Evolutionary conservation across 2,113 vertebrate genomes (phyloP), one percentile per base, ranked within the genome.

Genomic region (Lanius ludovicianus): DNA sequence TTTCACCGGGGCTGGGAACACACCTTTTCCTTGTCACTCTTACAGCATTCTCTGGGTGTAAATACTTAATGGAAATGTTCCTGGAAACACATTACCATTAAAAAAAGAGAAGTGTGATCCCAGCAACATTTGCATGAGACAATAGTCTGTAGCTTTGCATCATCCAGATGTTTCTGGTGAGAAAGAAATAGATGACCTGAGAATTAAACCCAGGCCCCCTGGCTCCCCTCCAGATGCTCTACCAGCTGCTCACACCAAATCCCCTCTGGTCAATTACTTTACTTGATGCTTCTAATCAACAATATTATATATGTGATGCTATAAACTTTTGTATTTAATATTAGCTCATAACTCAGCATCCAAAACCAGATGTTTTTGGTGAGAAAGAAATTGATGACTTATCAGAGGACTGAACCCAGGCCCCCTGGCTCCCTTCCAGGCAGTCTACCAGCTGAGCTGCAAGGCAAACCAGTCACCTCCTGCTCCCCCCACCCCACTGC

Each of bases 321-420:
- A 98, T 98, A 98, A 98, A 98, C 97, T 96, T 97, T 98, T 98
- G 97, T 97, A 97, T 96, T 98, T 97, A 97, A 98, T 98, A 98
- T 98, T 98, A 98, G 98, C 97, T 98, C 98, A 98, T 98, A 98
- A 98, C 93, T 98, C 98, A 98, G 95, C 95, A 95, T 95, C 97
- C 97, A 59, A 95, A 97, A 95, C 97, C 98, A 98, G 98, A 98
- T 98, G 98, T 97, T 98, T 98, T 85, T 96, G 97, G 98, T 97
- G 98, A 98, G 97, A 98, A 98, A 97, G 97, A 98, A 98, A 98
- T 98, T 98, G 98, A 98, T 98, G 98, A 98, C 96, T 98, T 98
- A 98, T 98, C 97, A 97, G 95, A 96, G 91, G 97, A 98, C 97
- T 97, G 97, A 98, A 96, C 22, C 96, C 97, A 98, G 97, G 95